These are phyloP conservation scores for Leucoraja erinaceus DNA, from an alignment of 2,113 vertebrate genomes.

Conservation along the genomic window DNA sequence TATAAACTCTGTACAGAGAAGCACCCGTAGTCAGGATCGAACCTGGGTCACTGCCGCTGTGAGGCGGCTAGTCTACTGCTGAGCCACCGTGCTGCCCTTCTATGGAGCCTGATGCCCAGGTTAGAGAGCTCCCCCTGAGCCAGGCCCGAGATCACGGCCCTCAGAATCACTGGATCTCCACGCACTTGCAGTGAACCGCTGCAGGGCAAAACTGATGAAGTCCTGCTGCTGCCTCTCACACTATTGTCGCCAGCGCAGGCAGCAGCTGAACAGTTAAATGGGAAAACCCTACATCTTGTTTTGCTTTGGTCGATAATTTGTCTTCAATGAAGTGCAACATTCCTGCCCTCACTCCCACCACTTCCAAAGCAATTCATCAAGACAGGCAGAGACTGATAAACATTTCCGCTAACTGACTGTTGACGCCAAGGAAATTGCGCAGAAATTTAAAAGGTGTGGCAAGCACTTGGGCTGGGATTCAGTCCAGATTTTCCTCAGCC, in stretches of 20 bases:
- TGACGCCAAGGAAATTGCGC: not conserved
- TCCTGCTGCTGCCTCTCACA: not conserved
- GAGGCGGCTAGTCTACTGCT: too few relatives aligned
- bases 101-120: not conserved
- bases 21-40: too few relatives aligned
- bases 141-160: too few relatives aligned
- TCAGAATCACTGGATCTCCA: not conserved
- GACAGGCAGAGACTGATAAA: not conserved
- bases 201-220: too few relatives aligned
- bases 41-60: too few relatives aligned
- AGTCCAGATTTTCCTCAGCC: not conserved
- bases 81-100: too few relatives aligned
- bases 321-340: not conserved
- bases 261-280: not conserved
- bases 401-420: not conserved
- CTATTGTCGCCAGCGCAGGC: not conserved
- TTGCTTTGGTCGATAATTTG: not conserved
- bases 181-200: not conserved
- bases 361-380: not conserved
- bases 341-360: not conserved
- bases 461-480: not conserved
- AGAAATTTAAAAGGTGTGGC: not conserved
- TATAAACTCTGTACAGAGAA: too few relatives aligned
- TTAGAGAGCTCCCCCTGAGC: not conserved
- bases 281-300: not conserved